Conservation (phyloP, 2,113 vertebrate genomes). For the Podarcis raffonei region DNA sequence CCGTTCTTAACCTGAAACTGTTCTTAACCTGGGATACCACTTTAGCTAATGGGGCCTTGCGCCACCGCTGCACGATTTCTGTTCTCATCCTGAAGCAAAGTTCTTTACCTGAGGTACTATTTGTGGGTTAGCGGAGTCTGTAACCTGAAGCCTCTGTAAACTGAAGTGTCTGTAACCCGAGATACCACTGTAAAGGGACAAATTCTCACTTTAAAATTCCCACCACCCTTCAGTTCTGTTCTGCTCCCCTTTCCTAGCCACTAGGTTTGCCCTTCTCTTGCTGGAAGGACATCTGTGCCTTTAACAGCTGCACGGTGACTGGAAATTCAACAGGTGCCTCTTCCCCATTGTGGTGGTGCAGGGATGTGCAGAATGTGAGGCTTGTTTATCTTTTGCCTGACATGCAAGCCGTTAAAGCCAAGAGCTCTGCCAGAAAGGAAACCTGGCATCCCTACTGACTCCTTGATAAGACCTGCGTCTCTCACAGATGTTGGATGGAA, state of each 20-base stretch:
- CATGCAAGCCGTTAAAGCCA: neutral
- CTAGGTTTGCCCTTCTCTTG: neutral
- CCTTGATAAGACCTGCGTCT: neutral
- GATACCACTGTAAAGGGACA: too few relatives aligned
- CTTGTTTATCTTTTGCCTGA: neutral
- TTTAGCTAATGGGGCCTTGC: too few relatives aligned
- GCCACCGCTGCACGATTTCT: too few relatives aligned
- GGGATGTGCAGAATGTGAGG: neutral
- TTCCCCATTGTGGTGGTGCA: neutral
- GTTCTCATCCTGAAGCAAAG: too few relatives aligned
- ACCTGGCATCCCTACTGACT: neutral
- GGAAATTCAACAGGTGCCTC: neutral
- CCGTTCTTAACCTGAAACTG: too few relatives aligned
- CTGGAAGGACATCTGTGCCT: neutral
- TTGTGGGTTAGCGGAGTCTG: too few relatives aligned
- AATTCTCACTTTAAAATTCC: neutral
- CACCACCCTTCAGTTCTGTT: neutral
- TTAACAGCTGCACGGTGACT: neutral
- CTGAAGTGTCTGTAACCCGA: too few relatives aligned
- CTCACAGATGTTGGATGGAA: neutral
- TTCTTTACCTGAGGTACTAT: too few relatives aligned
- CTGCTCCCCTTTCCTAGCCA: neutral
- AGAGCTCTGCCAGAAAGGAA: neutral
- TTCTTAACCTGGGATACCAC: too few relatives aligned
- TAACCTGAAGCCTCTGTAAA: too few relatives aligned